Conservation (phyloP, 2,113 vertebrate species). For the Lepus americanus region DNA sequence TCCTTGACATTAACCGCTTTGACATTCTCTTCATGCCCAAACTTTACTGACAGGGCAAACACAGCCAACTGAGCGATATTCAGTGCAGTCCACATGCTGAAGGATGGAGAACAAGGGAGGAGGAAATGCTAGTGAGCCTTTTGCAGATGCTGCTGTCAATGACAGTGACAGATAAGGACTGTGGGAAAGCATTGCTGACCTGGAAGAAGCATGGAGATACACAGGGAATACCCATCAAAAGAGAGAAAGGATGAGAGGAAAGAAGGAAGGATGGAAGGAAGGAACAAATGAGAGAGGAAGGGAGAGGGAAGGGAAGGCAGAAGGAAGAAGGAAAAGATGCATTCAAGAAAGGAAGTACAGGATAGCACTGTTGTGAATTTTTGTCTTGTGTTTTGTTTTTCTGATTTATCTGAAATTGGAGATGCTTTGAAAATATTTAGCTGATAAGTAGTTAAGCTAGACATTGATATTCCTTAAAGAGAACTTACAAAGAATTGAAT, state of each 20-base stretch:
- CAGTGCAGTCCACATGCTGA: neutral
- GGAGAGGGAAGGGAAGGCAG: too few relatives aligned
- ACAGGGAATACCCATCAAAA: neutral
- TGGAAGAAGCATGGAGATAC: neutral
- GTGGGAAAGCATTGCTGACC: neutral
- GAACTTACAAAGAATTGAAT: neutral
- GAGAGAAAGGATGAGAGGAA: neutral
- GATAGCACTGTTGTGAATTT: neutral
- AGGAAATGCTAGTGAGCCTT: neutral
- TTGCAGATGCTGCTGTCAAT: neutral
- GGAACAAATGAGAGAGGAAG: accelerated
- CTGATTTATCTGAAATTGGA: neutral
- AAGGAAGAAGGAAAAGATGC: neutral
- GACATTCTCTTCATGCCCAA: neutral
- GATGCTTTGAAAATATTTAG: conserved; percentile 23
- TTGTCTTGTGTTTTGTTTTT: neutral
- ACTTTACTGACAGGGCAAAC: neutral
- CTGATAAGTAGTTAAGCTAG: neutral
- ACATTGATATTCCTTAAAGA: neutral
- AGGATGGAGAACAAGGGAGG: neutral
- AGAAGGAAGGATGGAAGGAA: accelerated
- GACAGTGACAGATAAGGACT: neutral
- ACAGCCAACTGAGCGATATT: neutral
- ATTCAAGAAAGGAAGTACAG: neutral
- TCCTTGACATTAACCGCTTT: neutral